These are phyloP conservation scores for Pteria penguin DNA, from an alignment of 2,888 invertebrate genomes.

Conservation along the genomic window DNA sequence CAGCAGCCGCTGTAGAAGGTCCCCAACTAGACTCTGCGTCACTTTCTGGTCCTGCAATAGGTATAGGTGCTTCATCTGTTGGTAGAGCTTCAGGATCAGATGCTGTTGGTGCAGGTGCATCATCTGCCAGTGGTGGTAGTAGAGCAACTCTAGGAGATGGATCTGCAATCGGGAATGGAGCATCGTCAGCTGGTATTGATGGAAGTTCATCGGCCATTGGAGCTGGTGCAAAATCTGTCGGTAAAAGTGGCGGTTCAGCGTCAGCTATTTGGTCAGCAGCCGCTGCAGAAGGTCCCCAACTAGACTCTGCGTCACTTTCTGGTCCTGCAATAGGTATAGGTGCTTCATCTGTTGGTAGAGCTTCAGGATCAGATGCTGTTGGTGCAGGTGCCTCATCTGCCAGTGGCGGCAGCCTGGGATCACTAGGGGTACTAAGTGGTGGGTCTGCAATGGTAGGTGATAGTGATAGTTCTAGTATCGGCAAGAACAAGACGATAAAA, in stretches of 20 bases:
- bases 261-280: too few species aligned
- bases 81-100: neutral
- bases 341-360: neutral
- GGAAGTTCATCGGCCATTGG: neutral
- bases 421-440: neutral
- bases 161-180: neutral
- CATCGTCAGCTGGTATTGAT: neutral
- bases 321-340: neutral
- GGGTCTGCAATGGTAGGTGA: neutral
- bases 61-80: neutral
- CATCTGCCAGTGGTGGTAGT: too few species aligned
- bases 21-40: too few species aligned
- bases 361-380: neutral
- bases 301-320: too few species aligned
- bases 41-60: neutral
- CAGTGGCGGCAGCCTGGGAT: too few species aligned
- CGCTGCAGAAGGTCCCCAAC: too few species aligned
- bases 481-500: neutral
- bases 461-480: neutral
- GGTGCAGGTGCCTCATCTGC: neutral
- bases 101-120: neutral
- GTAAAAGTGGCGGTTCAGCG: too few species aligned
- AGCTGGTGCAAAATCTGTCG: too few species aligned
- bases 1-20: too few species aligned
- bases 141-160: neutral